These are phyloP conservation scores for Pycnonotus jocosus DNA, from an alignment of 2,113 vertebrate species.

Conservation along the genomic window DNA sequence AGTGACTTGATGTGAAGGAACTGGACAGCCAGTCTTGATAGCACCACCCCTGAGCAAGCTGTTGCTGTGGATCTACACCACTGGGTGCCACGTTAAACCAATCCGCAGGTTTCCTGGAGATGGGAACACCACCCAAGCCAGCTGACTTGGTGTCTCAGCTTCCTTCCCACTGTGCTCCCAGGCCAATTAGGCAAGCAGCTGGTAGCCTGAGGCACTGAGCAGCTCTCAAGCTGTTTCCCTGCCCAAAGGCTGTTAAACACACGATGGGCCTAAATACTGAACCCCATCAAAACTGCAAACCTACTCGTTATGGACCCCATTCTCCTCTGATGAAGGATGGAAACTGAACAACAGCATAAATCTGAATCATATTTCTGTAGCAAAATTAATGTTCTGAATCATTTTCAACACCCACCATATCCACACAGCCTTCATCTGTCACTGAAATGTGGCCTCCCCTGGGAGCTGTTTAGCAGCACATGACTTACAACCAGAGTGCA, in stretches of 20 bases:
- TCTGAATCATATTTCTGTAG: not conserved
- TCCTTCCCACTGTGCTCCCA: not conserved
- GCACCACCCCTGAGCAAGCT: not conserved
- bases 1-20: not conserved
- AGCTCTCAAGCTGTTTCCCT: not conserved
- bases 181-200: constrained; percentile 3
- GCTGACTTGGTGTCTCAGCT: not conserved
- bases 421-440: not conserved
- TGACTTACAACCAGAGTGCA: not conserved
- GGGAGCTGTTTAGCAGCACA: not conserved
- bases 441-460: not conserved
- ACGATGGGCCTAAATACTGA: not conserved
- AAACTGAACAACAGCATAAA: not conserved
- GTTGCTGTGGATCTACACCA: rapidly evolving
- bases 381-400: not conserved
- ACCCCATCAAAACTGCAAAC: not conserved
- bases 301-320: not conserved
- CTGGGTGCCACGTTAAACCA: not conserved
- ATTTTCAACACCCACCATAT: not conserved
- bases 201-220: not conserved
- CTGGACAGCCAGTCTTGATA: not conserved
- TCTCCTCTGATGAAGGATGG: not conserved
- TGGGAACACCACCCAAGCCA: not conserved
- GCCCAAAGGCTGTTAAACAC: not conserved
- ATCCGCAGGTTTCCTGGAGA: not conserved